Conservation (phyloP, 2,113 vertebrate species). For the Telmatochromis brichardi region DNA sequence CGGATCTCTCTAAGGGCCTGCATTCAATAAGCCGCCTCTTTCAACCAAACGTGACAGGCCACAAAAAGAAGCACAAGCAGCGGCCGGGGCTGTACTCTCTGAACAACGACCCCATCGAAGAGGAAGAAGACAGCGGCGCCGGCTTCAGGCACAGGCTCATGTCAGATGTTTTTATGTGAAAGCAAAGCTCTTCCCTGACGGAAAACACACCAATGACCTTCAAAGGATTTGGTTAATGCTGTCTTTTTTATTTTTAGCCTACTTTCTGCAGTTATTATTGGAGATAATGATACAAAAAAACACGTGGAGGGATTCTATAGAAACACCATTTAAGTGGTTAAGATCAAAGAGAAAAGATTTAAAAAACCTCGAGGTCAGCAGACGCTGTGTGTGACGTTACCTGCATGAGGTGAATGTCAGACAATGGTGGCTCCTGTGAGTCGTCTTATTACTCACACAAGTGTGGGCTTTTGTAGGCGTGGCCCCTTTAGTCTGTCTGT, state of each 20-base stretch:
- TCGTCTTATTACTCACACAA: neutral
- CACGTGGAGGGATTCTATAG: neutral
- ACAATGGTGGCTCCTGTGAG: neutral
- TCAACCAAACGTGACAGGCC: slow-evolving; percentile 57
- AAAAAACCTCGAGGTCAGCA: neutral
- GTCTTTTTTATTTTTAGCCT: neutral
- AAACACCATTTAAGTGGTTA: neutral
- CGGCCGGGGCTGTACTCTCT: slow-evolving; percentile 59
- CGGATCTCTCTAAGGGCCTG: slow-evolving; percentile 75
- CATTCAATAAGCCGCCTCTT: slow-evolving; percentile 82
- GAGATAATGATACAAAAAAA: neutral
- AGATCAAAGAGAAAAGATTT: neutral
- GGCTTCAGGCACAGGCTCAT: slow-evolving; percentile 9
- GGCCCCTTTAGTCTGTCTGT: neutral
- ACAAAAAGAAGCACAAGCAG: slow-evolving; percentile 77
- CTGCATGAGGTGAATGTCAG: neutral
- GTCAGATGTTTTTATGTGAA: slow-evolving; percentile 59
- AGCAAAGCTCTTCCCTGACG: neutral
- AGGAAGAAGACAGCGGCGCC: neutral
- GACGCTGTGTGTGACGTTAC: neutral
- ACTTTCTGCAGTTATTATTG: neutral
- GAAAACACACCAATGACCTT: neutral
- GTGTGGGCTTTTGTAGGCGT: neutral
- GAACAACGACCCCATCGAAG: slow-evolving; percentile 56
- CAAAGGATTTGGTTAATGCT: neutral